Base-by-base conservation (phyloP, 2,113 vertebrate genomes). In the Leucoraja erinaceus region DNA sequence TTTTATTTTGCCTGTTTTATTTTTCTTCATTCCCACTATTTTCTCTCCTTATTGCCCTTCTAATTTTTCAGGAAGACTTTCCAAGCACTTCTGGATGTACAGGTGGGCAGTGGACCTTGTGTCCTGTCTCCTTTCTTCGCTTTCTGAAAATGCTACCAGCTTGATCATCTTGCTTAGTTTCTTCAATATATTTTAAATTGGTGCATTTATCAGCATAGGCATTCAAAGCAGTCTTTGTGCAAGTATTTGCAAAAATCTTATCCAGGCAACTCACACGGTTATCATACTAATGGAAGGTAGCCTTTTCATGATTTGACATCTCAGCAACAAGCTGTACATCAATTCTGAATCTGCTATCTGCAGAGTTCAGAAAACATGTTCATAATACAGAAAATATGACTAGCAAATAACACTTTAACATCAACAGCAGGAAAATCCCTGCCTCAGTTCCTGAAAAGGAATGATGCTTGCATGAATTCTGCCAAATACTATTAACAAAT, bases 401-500 rank as follows among this genome's bases (percentile, higher is more conserved):
- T 8, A 63, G 22, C 56, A 63, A 88, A n/a, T 28, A 91, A 54
- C 22, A 91, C 10, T 56, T 91, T 70, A 20, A 91, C 25, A 54
- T 54, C 22, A 91, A 72, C 8, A 22, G 33, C 6, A 72, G 63
- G 66, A 47, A 91, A 70, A 70, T 38, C 7, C 88, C 18, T 47
- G 20, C 22, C 33, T 91, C 68, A 72, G 38, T 72, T 54, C 20
- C 11, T 4, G 4, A 22, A 38, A 74, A 91, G 90, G 66, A 74
- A 72, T 33, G 22, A 47, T 72, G 68, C 68, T 28, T 91, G 31
- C 22, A 54, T 31, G 31, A 20, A 28, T 74, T 54, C 90, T 91
- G 90, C 70, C 90, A 91, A 91, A 91, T 38, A 38, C 31, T 38
- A 70, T 90, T 90, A 70, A 63, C 25, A 33, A 28, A 72, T 54